phyloP scores from a whole-genome alignment of 2,888 invertebrate species.

The Cheilosia pagana region DNA sequence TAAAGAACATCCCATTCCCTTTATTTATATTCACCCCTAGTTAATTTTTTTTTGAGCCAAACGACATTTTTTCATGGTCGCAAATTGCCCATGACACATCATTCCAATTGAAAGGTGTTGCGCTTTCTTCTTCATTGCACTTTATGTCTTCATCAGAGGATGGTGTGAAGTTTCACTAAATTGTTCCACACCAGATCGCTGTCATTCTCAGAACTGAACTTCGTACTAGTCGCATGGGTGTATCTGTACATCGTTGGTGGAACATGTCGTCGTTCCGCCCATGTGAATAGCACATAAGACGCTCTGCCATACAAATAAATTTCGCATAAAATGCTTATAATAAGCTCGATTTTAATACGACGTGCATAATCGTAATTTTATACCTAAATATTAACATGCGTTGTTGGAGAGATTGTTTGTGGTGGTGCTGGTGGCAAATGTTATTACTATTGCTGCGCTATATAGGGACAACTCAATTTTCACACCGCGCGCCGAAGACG shows the following conservation, averaged over 20 bases:
- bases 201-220: neutral
- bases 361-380: constrained; percentile 6
- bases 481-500: neutral
- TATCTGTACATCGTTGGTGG: neutral
- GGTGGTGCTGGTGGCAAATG: neutral
- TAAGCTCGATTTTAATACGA: constrained; percentile 12
- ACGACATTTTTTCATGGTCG: too few species aligned
- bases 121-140: neutral
- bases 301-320: neutral
- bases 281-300: constrained; percentile 24
- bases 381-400: constrained; percentile 7
- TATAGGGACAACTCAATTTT: constrained; percentile 1
- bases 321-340: constrained; percentile 15
- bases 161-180: constrained; percentile 28
- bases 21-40: too few species aligned
- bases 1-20: too few species aligned
- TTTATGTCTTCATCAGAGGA: neutral
- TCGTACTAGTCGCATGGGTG: neutral
- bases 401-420: neutral
- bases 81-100: too few species aligned
- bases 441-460: neutral
- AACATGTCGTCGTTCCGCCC: constrained; percentile 15
- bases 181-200: neutral
- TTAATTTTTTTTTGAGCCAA: too few species aligned
- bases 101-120: neutral